These are phyloP conservation scores for Crocallis elinguaria DNA, from an alignment of 2,888 invertebrate species.

Conservation along the genomic window DNA sequence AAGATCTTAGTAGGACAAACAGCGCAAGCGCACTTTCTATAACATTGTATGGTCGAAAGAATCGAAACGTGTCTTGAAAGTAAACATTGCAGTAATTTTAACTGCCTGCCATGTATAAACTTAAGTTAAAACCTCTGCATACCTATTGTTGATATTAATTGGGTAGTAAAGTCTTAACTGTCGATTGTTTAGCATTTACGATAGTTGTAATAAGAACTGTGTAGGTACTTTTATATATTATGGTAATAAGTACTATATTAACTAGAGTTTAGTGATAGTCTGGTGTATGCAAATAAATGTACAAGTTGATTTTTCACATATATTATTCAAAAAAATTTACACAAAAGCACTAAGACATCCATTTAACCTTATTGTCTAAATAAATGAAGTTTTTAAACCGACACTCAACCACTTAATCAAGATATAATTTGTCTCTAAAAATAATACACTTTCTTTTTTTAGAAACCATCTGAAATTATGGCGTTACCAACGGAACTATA, in stretches of 20 bases:
- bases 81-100: conserved; percentile 16
- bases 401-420: conserved; percentile 81
- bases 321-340: conserved; percentile 85
- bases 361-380: conserved; percentile 85
- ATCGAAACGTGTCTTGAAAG: conserved; percentile 19
- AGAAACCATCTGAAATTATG: conserved; percentile 73
- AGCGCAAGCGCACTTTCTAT: conserved; percentile 26
- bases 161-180: conserved; percentile 17
- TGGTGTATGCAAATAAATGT: conserved; percentile 39
- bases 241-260: too few species aligned
- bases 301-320: conserved; percentile 75
- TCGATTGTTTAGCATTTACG: conserved; percentile 18
- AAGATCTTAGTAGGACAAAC: conserved; percentile 16
- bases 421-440: conserved; percentile 84
- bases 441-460: conserved; percentile 78
- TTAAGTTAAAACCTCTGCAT: conserved; percentile 4
- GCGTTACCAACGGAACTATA: conserved; percentile 75
- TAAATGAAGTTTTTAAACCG: conserved; percentile 81
- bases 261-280: not conserved
- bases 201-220: not conserved
- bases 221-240: not conserved
- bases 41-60: conserved; percentile 13
- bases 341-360: conserved; percentile 86
- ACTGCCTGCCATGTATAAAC: conserved; percentile 6
- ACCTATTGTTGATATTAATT: conserved; percentile 8